Percentiles rank a stretch among this genome's conserved stretches.
These are phyloP conservation scores for Ametastegia equiseti DNA, from an alignment of 2,888 invertebrate genomes.

Conservation along the genomic window DNA sequence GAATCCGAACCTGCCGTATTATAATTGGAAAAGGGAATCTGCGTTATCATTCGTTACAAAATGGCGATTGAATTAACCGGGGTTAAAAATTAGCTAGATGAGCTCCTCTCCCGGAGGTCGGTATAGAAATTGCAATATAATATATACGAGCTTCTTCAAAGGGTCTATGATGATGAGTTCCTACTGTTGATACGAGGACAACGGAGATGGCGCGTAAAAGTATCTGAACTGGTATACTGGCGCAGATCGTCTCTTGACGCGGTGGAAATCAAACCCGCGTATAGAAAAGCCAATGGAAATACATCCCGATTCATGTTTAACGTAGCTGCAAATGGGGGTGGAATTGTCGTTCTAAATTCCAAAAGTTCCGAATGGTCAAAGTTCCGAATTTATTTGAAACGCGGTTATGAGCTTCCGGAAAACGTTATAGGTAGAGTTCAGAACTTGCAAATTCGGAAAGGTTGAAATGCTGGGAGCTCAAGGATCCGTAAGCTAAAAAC, in stretches of 20 bases:
- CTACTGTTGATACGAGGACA: neutral
- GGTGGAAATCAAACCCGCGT: neutral
- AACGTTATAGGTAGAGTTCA: too few species aligned
- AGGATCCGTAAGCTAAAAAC: too few species aligned
- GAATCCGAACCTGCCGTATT: neutral
- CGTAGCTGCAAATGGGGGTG: neutral
- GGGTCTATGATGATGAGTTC: slow-evolving; percentile 4
- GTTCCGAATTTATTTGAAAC: too few species aligned
- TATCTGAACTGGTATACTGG: neutral
- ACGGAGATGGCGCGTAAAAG: neutral
- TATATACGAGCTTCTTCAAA: neutral
- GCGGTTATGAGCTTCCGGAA: too few species aligned
- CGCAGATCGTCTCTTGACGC: neutral
- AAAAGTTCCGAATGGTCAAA: too few species aligned
- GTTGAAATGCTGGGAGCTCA: too few species aligned
- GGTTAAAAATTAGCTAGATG: neutral
- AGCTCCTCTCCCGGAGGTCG: neutral
- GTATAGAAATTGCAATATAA: neutral
- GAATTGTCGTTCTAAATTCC: too few species aligned
- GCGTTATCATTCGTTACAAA: neutral
- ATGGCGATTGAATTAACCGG: neutral
- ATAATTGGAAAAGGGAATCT: neutral
- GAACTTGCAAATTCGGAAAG: too few species aligned
- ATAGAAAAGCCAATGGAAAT: too few species aligned
- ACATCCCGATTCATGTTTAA: neutral